Base-by-base conservation (phyloP, 2,888 invertebrate genomes). In the Noctua pronuba region DNA sequence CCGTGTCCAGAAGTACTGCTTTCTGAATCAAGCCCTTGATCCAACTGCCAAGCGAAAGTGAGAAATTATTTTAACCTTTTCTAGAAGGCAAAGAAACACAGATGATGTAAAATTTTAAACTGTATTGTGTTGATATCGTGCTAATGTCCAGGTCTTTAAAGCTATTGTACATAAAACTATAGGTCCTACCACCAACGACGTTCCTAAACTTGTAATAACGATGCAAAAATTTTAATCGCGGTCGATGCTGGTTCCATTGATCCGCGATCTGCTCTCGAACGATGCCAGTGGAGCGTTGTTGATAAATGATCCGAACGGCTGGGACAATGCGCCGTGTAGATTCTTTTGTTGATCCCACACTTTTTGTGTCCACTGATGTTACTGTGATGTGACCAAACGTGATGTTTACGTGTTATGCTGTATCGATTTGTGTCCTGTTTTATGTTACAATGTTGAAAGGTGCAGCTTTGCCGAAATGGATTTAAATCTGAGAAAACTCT, bases 341-440 rank as follows among this genome's bases (percentile, higher is more conserved):
- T 95, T 96, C 96, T 95, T 96, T 96, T 96, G 96, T 95, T 92
- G 93, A 92, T 91, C 92, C 90, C 91, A 90, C 90, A 92, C 91
- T 96, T 96, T 96, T 96, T 96, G 95, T 96, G 94, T 93, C 94
- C 95, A 93, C 91, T 92, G 94, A 94, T 95, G 95, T 94, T 94
- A 91, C 92, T 92, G 92, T 92, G 84, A 84, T 86, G 84, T 84
- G 84, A 86, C 84, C 84, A 86, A 92, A 93, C 94, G 93, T 92
- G 93, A 93, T 93, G 93, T 90, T 92, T 88, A 91, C 91, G 92
- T 90, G 90, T 88, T 88, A 88, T 87, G 80, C 85, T 88, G 81
- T 90, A 90, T 90, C 88, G 88, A 89, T 90, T 88, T 88, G 80
- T 85, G 85, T 86, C 21, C 65, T 85, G 58, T 70, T 69, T 21